phyloP scores from a whole-genome alignment of 1,140 invertebrate species.

The Caenorhabditis briggsae region DNA sequence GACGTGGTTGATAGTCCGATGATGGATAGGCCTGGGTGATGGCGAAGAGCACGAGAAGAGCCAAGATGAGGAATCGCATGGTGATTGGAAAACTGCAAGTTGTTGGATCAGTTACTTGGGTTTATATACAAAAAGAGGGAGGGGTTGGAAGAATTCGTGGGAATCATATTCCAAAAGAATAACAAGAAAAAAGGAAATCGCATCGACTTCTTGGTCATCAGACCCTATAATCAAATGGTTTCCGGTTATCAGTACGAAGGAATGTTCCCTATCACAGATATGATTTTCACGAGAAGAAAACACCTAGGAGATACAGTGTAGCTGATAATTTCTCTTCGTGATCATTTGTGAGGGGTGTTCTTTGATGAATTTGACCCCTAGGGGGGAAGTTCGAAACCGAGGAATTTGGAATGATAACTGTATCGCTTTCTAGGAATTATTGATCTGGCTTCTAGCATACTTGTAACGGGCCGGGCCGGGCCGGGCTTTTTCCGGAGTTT shows the following conservation, averaged over 20 bases:
- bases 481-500: no score
- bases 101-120: not conserved
- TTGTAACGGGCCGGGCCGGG: no score
- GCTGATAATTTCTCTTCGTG: not conserved
- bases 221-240: not conserved
- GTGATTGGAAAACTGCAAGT: conserved; percentile 12
- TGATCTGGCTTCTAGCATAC: no score
- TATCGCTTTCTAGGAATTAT: no score
- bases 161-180: not conserved
- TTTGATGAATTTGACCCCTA: not conserved
- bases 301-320: conserved; percentile 13
- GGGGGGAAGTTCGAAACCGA: not conserved
- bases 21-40: conserved; percentile 39
- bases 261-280: not conserved
- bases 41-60: conserved; percentile 50
- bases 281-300: not conserved
- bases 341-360: not conserved
- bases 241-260: not conserved
- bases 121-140: not conserved
- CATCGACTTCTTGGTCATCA: not conserved
- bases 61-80: conserved; percentile 54
- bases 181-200: not conserved
- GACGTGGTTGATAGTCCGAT: conserved; percentile 31
- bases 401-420: not conserved
- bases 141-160: not conserved